phyloP scores from a whole-genome alignment of 2,888 invertebrate species.

The Masnerella sp. region DNA sequence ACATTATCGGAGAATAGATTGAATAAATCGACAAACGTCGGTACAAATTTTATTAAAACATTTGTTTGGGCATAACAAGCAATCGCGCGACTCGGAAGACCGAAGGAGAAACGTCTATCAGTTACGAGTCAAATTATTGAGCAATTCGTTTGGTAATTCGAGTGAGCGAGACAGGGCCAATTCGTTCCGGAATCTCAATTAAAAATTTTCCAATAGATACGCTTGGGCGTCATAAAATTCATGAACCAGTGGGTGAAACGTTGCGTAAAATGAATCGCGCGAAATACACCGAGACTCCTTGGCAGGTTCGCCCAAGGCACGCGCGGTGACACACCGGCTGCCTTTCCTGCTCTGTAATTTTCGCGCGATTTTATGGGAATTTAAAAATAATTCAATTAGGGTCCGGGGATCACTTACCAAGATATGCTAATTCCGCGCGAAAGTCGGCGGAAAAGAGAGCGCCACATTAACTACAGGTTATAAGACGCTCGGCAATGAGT shows the following conservation, averaged over 20 bases:
- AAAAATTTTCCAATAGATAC: constrained; percentile 63
- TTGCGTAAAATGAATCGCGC: constrained; percentile 76
- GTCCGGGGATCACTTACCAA: constrained; percentile 75
- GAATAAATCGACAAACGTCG: no score
- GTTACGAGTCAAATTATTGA: constrained; percentile 54
- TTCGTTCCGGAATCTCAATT: constrained; percentile 61
- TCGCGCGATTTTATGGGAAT: constrained; percentile 78
- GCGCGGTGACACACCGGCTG: constrained; percentile 51
- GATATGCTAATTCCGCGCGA: constrained; percentile 76
- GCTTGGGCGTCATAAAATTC: constrained; percentile 58
- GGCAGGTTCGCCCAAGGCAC: constrained; percentile 51
- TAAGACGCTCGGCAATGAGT: constrained; percentile 59
- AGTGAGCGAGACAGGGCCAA: constrained; percentile 40
- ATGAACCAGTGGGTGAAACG: constrained; percentile 68
- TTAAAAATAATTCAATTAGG: constrained; percentile 78
- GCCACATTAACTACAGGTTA: constrained; percentile 63
- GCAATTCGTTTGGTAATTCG: constrained; percentile 49
- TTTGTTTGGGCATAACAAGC: constrained; percentile 2
- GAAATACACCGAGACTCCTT: constrained; percentile 66
- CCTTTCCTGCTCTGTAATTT: constrained; percentile 70
- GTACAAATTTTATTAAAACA: no score
- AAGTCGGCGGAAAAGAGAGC: constrained; percentile 61
- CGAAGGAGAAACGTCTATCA: constrained; percentile 44
- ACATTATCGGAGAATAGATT: no score
- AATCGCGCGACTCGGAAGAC: constrained; percentile 13